phyloP scores from a whole-genome alignment of 2,888 invertebrate genomes.

The Drosophila eohydei region DNA sequence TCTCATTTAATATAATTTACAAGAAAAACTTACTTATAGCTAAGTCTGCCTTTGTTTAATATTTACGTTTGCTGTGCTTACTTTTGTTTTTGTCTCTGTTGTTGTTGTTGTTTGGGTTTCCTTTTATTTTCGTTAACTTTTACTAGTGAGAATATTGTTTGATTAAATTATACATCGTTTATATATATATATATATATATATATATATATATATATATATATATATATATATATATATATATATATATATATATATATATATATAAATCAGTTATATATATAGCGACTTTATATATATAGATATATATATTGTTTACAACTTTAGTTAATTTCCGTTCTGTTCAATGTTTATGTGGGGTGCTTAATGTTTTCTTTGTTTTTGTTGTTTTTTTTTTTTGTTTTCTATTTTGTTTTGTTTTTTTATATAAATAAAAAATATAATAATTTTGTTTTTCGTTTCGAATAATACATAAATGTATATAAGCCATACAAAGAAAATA shows the following conservation, averaged over 20 bases:
- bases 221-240: slow-evolving; percentile 52
- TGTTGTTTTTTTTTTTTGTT: slow-evolving; percentile 8
- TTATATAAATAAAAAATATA: slow-evolving; percentile 77
- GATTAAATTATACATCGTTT: slow-evolving; percentile 59
- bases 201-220: slow-evolving; percentile 46
- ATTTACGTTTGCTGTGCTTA: slow-evolving; percentile 36
- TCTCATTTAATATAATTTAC: slow-evolving; percentile 74
- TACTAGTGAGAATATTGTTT: slow-evolving; percentile 77
- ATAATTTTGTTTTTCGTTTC: slow-evolving; percentile 76
- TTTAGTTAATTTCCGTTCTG: slow-evolving; percentile 65
- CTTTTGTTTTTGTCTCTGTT: slow-evolving; percentile 31
- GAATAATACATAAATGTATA: slow-evolving; percentile 68
- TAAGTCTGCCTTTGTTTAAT: slow-evolving; percentile 57
- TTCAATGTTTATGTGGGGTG: slow-evolving; percentile 52
- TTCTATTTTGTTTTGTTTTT: slow-evolving; percentile 2
- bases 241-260: slow-evolving; percentile 49
- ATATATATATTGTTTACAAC: slow-evolving; percentile 56
- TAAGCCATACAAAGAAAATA: slow-evolving; percentile 69
- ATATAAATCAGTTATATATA: slow-evolving; percentile 54
- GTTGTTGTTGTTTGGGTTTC: slow-evolving; percentile 47
- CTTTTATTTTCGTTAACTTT: slow-evolving; percentile 59
- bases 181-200: slow-evolving; percentile 48
- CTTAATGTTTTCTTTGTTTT: slow-evolving; percentile 15
- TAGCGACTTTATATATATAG: slow-evolving; percentile 38
- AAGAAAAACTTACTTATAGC: slow-evolving; percentile 76